phyloP scores from a whole-genome alignment of 2,797 vertebrate genomes.

The Sphenopsis melanotis region DNA sequence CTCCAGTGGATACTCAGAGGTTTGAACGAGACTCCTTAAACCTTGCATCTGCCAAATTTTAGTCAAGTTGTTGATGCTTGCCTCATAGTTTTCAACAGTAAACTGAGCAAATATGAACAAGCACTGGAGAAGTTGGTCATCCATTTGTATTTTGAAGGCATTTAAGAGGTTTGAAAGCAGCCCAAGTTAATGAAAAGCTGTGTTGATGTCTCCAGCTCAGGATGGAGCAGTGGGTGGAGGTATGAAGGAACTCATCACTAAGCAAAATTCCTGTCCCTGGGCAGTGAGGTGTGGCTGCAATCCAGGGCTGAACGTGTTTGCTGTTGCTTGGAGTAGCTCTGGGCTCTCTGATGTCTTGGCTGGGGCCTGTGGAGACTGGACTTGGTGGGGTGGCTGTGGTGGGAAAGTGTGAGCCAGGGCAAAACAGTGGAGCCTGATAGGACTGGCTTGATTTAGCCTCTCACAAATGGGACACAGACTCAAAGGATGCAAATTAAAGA shows the following conservation, averaged over 20 bases:
- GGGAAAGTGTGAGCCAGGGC: background rate
- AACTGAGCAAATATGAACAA: background rate
- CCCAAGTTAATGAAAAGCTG: conserved; percentile 27
- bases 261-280: conserved; percentile 57
- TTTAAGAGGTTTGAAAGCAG: conserved; percentile 20
- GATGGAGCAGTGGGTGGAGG: conserved; percentile 35
- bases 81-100: background rate
- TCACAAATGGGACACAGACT: background rate
- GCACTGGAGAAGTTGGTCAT: background rate
- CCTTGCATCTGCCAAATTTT: background rate
- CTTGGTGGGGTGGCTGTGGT: background rate
- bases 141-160: conserved; percentile 5
- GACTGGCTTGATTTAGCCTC: background rate
- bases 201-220: conserved; percentile 38
- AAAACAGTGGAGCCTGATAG: background rate
- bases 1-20: background rate
- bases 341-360: conserved; percentile 8
- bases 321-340: background rate
- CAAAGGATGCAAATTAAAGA: background rate
- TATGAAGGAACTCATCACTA: background rate
- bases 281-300: conserved; percentile 42
- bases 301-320: background rate
- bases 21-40: background rate
- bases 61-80: background rate
- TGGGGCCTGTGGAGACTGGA: background rate